phyloP scores from a whole-genome alignment of 1,140 invertebrate genomes.

The Berghia stephanieae region DNA sequence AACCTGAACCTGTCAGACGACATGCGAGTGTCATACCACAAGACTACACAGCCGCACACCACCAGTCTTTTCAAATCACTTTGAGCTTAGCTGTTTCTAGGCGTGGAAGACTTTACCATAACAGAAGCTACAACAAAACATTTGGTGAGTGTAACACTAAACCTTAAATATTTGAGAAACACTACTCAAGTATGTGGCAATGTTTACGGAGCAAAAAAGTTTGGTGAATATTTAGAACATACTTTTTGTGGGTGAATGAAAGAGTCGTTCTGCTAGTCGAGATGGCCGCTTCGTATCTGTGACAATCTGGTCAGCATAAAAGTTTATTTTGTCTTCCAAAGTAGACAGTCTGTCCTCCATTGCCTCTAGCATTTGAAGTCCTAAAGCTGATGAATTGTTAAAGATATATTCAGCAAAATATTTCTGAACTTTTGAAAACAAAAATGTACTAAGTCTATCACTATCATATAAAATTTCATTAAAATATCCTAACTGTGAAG shows the following conservation, averaged over 20 bases:
- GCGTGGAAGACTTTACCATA: too few relatives aligned
- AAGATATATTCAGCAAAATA: conserved; percentile 1
- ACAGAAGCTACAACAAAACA: too few relatives aligned
- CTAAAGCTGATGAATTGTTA: conserved; percentile 40
- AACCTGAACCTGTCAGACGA: too few relatives aligned
- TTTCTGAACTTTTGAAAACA: not conserved
- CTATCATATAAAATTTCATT: too few relatives aligned
- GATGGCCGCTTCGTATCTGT: conserved; percentile 47
- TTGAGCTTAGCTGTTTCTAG: too few relatives aligned
- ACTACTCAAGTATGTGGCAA: not conserved
- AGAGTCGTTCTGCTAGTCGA: conserved; percentile 42
- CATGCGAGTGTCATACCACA: too few relatives aligned
- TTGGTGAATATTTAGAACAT: conserved; percentile 26
- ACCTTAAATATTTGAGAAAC: too few relatives aligned
- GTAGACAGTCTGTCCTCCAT: conserved; percentile 41
- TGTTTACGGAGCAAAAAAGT: not conserved
- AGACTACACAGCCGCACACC: too few relatives aligned
- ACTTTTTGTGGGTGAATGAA: conserved; percentile 53
- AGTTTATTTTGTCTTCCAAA: conserved; percentile 45
- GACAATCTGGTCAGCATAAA: conserved; percentile 49
- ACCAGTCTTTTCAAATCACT: too few relatives aligned
- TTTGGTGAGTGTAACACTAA: too few relatives aligned
- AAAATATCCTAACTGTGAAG: too few relatives aligned
- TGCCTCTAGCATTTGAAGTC: conserved; percentile 45
- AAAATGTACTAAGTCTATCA: not conserved